These are phyloP conservation scores for Hippocampus abdominalis DNA, from an alignment of 2,113 vertebrate genomes.

Conservation along the genomic window DNA sequence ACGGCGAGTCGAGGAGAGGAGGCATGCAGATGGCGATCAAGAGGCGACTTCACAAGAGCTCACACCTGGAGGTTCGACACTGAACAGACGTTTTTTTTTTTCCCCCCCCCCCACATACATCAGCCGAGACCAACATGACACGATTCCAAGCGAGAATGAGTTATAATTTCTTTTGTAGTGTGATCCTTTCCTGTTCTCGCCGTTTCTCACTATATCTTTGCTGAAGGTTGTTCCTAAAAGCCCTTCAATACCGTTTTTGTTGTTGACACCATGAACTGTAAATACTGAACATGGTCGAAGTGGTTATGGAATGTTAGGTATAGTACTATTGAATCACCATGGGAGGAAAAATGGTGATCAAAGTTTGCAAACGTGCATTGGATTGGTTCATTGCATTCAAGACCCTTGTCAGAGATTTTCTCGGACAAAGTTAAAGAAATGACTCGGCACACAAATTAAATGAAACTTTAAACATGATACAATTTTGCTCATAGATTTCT, in stretches of 20 bases:
- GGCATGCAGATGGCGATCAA: conserved; percentile 21
- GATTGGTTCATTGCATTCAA: no score
- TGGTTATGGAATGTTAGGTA: not conserved
- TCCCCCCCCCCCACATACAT: not conserved
- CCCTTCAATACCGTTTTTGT: not conserved
- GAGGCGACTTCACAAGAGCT: conserved; percentile 13
- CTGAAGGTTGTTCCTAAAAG: not conserved
- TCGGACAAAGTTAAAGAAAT: no score
- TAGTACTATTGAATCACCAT: not conserved
- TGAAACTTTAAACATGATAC: no score
- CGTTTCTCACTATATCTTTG: conserved; percentile 7
- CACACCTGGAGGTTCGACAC: conserved; percentile 21
- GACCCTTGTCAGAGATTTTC: no score
- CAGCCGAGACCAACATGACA: conserved; percentile 17
- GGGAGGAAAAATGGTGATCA: no score
- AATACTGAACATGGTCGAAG: not conserved
- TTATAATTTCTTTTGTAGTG: conserved; percentile 10
- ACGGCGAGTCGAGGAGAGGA: conserved; percentile 23
- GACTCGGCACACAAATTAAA: no score
- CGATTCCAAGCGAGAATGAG: not conserved
- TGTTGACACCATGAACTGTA: not conserved
- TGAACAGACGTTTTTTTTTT: conserved; percentile 13
- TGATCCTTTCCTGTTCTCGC: not conserved
- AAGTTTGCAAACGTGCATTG: no score
- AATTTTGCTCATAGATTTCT: no score